Evolutionary conservation across 2,797 vertebrate genomes (phyloP).

Genomic region (Dryobates pubescens): DNA sequence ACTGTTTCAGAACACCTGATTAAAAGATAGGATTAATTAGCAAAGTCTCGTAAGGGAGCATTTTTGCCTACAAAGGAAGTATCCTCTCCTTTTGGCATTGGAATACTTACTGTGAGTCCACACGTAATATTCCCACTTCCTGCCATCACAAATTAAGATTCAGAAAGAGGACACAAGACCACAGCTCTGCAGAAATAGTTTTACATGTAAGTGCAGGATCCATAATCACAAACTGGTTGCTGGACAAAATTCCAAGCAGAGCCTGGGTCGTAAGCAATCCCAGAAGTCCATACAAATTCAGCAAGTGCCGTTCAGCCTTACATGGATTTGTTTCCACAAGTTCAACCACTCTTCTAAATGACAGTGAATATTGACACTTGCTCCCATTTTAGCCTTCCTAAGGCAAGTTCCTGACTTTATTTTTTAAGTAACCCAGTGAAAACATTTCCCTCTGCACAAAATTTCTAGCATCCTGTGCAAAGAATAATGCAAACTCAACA

Average conservation of each 20-base stretch:
- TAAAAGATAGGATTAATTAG: background rate
- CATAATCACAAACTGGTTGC: background rate
- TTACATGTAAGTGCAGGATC: background rate
- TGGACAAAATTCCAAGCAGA: background rate
- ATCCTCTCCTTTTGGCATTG: background rate
- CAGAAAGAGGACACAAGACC: background rate
- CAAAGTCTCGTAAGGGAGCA: background rate
- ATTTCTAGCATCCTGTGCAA: background rate
- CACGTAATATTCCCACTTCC: background rate
- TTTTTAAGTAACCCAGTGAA: background rate
- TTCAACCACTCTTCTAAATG: background rate
- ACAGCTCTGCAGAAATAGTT: background rate
- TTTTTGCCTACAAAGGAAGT: background rate
- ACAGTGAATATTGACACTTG: background rate
- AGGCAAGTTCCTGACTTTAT: background rate
- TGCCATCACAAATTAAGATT: background rate
- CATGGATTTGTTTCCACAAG: background rate
- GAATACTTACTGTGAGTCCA: background rate
- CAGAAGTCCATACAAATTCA: background rate
- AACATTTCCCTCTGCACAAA: background rate
- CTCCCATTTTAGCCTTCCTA: background rate
- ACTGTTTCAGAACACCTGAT: background rate
- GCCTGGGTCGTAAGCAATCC: background rate
- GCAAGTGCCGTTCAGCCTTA: background rate
- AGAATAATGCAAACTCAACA: background rate